Evolutionary conservation across 1,140 invertebrate species (phyloP).

Genomic region (Drosophila suzukii): DNA sequence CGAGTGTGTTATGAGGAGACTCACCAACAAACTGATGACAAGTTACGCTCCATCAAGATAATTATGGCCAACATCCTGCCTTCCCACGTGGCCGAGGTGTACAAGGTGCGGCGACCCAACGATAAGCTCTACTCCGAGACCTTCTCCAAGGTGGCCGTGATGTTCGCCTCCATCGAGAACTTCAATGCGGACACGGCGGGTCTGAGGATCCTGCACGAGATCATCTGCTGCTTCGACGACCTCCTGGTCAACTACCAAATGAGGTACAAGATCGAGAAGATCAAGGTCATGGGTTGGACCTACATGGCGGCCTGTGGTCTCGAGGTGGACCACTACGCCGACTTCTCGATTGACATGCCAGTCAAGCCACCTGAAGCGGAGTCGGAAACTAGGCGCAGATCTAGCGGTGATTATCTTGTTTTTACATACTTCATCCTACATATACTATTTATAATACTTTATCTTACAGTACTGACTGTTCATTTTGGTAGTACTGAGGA

Average conservation of each 20-base stretch:
- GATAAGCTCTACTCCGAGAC: slow-evolving; percentile 92
- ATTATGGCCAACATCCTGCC: slow-evolving; percentile 93
- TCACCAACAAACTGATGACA: slow-evolving; percentile 90
- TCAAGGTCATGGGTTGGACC: slow-evolving; percentile 95
- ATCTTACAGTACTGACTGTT: not conserved
- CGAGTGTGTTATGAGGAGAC: slow-evolving; percentile 85
- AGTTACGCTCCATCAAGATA: slow-evolving; percentile 91
- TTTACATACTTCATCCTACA: not conserved
- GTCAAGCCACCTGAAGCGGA: not conserved
- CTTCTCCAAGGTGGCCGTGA: slow-evolving; percentile 92
- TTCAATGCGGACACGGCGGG: slow-evolving; percentile 87
- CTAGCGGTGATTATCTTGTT: slow-evolving; percentile 2
- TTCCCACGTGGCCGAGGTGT: slow-evolving; percentile 91
- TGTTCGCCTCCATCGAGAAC: slow-evolving; percentile 95
- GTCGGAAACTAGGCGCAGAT: not conserved
- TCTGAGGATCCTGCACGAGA: slow-evolving; percentile 92
- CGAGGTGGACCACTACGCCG: slow-evolving; percentile 77
- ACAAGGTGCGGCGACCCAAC: slow-evolving; percentile 87
- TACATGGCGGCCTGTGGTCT: slow-evolving; percentile 97
- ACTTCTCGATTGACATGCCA: slow-evolving; percentile 13
- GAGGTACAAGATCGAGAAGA: slow-evolving; percentile 90
- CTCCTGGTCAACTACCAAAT: slow-evolving; percentile 33
- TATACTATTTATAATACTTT: not conserved
- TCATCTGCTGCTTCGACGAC: slow-evolving; percentile 94
- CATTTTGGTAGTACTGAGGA: slow-evolving; percentile 4